phyloP scores from a whole-genome alignment of 2,113 vertebrate genomes.

The Lepisosteus oculatus region DNA sequence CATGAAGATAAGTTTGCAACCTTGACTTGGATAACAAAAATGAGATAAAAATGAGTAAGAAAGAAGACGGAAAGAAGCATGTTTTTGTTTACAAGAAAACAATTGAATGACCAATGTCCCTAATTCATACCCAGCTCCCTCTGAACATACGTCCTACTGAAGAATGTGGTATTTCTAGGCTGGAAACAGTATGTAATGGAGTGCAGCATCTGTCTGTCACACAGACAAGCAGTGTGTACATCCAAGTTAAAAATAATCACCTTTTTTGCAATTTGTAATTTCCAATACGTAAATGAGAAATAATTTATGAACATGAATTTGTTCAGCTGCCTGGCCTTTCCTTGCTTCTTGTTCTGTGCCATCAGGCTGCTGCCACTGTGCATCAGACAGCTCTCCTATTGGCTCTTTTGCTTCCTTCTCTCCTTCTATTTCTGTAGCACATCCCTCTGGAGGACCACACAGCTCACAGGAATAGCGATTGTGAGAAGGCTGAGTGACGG shows the following conservation, averaged over 20 bases:
- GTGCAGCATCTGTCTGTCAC: not conserved
- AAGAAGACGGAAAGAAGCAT: too few species aligned
- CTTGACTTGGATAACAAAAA: too few species aligned
- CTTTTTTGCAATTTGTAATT: not conserved
- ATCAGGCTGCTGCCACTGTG: conserved; percentile 25
- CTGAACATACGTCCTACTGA: too few species aligned
- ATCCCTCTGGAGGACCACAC: conserved; percentile 8
- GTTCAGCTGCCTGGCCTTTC: not conserved
- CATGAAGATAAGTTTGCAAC: too few species aligned
- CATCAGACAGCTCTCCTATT: conserved; percentile 24
- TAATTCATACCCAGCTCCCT: too few species aligned
- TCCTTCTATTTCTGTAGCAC: conserved; percentile 27
- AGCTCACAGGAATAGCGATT: not conserved
- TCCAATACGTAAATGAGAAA: too few species aligned
- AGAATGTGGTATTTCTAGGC: too few species aligned
- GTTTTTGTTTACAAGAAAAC: too few species aligned
- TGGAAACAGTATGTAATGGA: not conserved
- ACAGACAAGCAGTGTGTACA: not conserved
- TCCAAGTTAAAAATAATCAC: not conserved
- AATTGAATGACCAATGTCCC: too few species aligned
- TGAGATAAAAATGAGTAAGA: too few species aligned
- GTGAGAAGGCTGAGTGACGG: not conserved
- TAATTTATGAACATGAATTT: too few species aligned
- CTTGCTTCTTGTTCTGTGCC: conserved; percentile 19
- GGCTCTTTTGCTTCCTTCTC: conserved; percentile 18